phyloP scores from a whole-genome alignment of 2,113 vertebrate species.

The Lathamus discolor region DNA sequence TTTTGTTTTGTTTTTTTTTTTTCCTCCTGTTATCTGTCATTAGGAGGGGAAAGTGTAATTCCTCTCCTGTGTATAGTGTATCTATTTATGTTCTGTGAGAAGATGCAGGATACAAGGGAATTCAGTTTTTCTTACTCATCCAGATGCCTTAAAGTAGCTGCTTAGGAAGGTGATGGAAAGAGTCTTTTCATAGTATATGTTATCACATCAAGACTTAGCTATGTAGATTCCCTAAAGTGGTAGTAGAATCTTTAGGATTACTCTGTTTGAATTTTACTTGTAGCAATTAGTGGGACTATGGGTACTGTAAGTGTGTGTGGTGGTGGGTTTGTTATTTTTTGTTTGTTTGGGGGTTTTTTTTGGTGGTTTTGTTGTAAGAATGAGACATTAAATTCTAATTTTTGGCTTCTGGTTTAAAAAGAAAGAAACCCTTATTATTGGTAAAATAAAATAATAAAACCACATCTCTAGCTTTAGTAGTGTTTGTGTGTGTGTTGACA shows the following conservation, averaged over 20 bases:
- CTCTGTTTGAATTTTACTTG: not conserved
- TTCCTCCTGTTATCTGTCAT: not conserved
- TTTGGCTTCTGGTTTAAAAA: not conserved
- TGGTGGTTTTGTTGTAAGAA: not conserved
- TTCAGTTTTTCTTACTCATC: not conserved
- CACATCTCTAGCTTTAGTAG: not conserved
- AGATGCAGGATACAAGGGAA: not conserved
- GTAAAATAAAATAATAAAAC: not conserved
- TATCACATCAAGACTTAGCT: not conserved
- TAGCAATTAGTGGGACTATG: not conserved
- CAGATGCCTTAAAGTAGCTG: not conserved
- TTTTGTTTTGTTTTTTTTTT: not conserved
- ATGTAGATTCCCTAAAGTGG: not conserved
- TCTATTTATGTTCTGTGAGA: not conserved
- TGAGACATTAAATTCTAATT: not conserved
- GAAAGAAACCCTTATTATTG: not conserved
- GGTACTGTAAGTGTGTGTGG: not conserved
- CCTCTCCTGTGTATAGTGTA: not conserved
- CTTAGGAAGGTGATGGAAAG: not conserved
- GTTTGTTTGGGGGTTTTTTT: too few species aligned
- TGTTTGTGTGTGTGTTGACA: not conserved
- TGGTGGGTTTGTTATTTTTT: not conserved
- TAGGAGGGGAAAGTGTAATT: not conserved
- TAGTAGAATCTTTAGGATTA: not conserved
- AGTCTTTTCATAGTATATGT: not conserved